phyloP scores from a whole-genome alignment of 2,888 invertebrate genomes.

The Drosophila cognata region DNA sequence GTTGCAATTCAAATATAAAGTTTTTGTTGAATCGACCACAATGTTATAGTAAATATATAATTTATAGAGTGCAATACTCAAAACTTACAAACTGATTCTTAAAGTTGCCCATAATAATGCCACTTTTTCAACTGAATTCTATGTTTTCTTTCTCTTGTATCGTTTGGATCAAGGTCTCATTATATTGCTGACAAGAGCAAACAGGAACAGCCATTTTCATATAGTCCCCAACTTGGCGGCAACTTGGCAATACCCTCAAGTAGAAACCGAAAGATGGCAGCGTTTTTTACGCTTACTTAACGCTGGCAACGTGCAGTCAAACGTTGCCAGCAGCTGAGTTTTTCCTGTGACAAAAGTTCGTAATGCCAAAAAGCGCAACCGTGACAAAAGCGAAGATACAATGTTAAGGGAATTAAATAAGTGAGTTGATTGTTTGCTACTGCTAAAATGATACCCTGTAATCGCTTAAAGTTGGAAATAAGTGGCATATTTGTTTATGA shows the following conservation, averaged over 20 bases:
- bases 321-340: constrained; percentile 10
- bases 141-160: constrained; percentile 6
- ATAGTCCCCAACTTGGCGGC: constrained; percentile 19
- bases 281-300: constrained; percentile 57
- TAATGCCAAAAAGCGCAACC: constrained; percentile 54
- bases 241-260: constrained; percentile 27
- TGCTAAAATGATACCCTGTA: constrained; percentile 14
- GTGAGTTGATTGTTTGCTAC: background rate
- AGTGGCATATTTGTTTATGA: background rate
- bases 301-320: constrained; percentile 26
- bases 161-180: constrained; percentile 15
- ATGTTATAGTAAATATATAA: background rate
- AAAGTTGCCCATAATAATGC: background rate
- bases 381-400: constrained; percentile 45
- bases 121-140: background rate
- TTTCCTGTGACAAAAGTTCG: constrained; percentile 23
- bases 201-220: constrained; percentile 29
- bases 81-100: background rate
- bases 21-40: background rate
- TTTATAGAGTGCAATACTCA: background rate
- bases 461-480: background rate
- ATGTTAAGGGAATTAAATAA: constrained; percentile 15
- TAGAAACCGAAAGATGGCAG: constrained; percentile 28
- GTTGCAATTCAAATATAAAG: background rate
- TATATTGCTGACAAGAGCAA: constrained; percentile 19